A percentile compares a stretch with the other conserved stretches of the same genome.
Conservation (phyloP, 2,888 invertebrate species). For the Mycalesis mineus region DNA sequence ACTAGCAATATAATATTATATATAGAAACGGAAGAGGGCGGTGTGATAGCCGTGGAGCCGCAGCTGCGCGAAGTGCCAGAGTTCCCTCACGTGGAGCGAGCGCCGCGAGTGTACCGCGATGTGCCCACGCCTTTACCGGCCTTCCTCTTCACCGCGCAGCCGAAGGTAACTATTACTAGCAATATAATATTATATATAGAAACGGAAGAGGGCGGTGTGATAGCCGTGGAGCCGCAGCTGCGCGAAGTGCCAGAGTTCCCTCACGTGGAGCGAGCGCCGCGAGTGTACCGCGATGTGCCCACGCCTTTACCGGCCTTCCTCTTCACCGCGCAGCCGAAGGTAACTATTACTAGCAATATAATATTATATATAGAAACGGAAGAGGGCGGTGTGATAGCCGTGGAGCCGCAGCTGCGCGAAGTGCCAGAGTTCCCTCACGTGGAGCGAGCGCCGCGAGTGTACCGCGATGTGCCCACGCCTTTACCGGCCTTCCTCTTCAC, state of each 20-base stretch:
- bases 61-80: slow-evolving; percentile 69
- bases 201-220: slow-evolving; percentile 66
- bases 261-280: slow-evolving; percentile 76
- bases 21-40: slow-evolving; percentile 71
- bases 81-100: slow-evolving; percentile 78
- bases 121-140: slow-evolving; percentile 82
- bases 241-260: slow-evolving; percentile 77
- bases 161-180: slow-evolving; percentile 74
- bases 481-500: slow-evolving; percentile 84
- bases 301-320: slow-evolving; percentile 84
- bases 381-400: slow-evolving; percentile 61
- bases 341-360: slow-evolving; percentile 39
- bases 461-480: slow-evolving; percentile 76
- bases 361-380: slow-evolving; percentile 67
- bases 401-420: slow-evolving; percentile 51
- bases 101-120: slow-evolving; percentile 63
- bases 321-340: slow-evolving; percentile 83
- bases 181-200: slow-evolving; percentile 50
- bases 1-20: neutral
- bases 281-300: slow-evolving; percentile 65
- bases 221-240: slow-evolving; percentile 39
- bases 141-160: slow-evolving; percentile 82
- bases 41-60: slow-evolving; percentile 43
- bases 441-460: slow-evolving; percentile 68
- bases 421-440: slow-evolving; percentile 79